Base-by-base conservation (phyloP, 2,797 vertebrate species). In the Dryobates pubescens region DNA sequence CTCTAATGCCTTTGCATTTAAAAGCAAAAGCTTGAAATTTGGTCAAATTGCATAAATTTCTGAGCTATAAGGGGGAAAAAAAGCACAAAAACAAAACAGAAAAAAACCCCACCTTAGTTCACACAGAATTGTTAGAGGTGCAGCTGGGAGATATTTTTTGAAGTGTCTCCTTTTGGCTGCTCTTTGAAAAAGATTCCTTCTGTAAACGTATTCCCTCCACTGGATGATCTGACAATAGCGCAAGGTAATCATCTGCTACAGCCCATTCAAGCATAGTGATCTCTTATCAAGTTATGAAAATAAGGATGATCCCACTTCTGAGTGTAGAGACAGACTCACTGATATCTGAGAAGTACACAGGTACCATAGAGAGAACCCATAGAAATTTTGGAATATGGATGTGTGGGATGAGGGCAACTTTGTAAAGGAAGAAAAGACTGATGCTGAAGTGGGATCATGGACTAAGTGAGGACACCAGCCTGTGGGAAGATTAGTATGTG, bases 21-120 rank as follows among this genome's bases (percentile, higher is more conserved):
- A 12, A 88, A 69, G 24, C 22, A 76, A 32, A 86, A 75, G 22
- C 62, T 45, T 73, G 78, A 95, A 79, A 79, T 82, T 16, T 67
- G 38, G 12, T 70, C 34, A 84, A 90, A 82, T 1, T 30, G 62
- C 45, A 57, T 38, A 63, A 9, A 57, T 86, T 61, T 82, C n/a
- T 26, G 18, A 90, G 56, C 67, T 67, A 4, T 38, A 83, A 61
- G 49, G 23, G 7, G 14, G 54, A 83, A 82, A 64, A 67, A 81
- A 56, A 13, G 13, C 38, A 38, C 11, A 38, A 38, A 38, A 38
- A 38, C 38, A 38, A 38, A 38, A 11, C 38, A 38, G 38, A 38
- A 38, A 38, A 38, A 38, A 38, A 13, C 12, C 38, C 38, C 38
- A 58, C n/a, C 29, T 59, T 34, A 23, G 10, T 72, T 88, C 65